Evolutionary conservation across 2,888 invertebrate species (phyloP), one percentile per base, ranked within the genome.

Genomic region (Encarsia formosa): DNA sequence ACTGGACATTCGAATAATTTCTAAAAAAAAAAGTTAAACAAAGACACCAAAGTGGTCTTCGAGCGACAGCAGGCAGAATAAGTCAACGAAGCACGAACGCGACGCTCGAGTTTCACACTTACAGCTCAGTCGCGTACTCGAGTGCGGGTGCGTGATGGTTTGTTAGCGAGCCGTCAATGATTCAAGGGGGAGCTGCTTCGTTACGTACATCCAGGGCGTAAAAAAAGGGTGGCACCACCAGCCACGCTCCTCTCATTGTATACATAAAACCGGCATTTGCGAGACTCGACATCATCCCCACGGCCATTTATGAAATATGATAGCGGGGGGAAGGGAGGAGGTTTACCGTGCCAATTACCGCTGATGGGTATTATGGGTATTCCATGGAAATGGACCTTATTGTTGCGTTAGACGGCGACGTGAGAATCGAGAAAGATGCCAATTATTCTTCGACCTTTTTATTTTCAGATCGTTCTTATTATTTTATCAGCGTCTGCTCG

Each of bases 311-410:
- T 69, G 70, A 70, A 70, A 70, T 70, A 70, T 66, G 70, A 70
- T 68, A 66, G 63, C 47, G 59, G 57, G 58, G 57, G 59, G 55
- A 58, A 52, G 57, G 47, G 57, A 57, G 49, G 58, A 49, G 54
- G 18, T n/a, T 19, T 16, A 19, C 41, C 45, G 59, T 63, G 72
- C 73, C 73, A 73, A 73, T 73, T 73, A 73, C 66, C 64, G 66
- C 58, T 71, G 73, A 72, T 71, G 70, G 71, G 68, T 72, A 71
- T 71, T 69, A 72, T 71, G 70, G 70, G 68, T 71, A 70, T 71
- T 69, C 70, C 68, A 73, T 73, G 73, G 70, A 73, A 72, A 73
- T 73, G 67, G 70, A 66, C 69, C 73, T 71, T 70, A 70, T 73
- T 73, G 71, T 62, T 26, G 6, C 26, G 26, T n/a, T n/a, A n/a